Percentiles rank a stretch among this genome's conserved stretches.
These are phyloP conservation scores for Nephrotoma flavescens DNA, from an alignment of 2,888 invertebrate genomes.

Conservation along the genomic window DNA sequence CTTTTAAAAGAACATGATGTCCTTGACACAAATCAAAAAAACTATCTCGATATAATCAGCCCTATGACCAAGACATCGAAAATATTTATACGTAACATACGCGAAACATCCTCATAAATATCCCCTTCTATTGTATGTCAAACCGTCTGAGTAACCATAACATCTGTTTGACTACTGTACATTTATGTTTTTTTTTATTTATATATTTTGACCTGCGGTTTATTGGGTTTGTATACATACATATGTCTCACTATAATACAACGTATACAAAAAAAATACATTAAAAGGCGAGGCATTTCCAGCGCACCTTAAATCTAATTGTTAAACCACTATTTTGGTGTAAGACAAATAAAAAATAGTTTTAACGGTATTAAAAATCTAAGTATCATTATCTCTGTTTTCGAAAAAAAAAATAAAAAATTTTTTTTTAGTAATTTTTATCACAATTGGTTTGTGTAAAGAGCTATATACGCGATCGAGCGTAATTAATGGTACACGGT, in stretches of 20 bases:
- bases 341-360: background rate
- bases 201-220: background rate
- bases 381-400: background rate
- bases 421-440: background rate
- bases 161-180: background rate
- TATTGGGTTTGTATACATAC: background rate
- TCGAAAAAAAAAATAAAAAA: background rate
- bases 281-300: background rate
- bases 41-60: background rate
- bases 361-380: background rate
- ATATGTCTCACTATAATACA: background rate
- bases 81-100: background rate
- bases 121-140: background rate
- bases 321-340: background rate
- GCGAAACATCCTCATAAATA: background rate
- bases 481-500: background rate
- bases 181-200: background rate
- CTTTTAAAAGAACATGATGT: background rate
- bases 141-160: background rate
- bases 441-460: background rate
- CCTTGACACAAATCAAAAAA: background rate
- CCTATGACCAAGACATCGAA: background rate
- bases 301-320: background rate
- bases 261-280: background rate
- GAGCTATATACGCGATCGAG: background rate